Base-by-base conservation (phyloP, 2,888 invertebrate genomes). In the Villa cingulata region DNA sequence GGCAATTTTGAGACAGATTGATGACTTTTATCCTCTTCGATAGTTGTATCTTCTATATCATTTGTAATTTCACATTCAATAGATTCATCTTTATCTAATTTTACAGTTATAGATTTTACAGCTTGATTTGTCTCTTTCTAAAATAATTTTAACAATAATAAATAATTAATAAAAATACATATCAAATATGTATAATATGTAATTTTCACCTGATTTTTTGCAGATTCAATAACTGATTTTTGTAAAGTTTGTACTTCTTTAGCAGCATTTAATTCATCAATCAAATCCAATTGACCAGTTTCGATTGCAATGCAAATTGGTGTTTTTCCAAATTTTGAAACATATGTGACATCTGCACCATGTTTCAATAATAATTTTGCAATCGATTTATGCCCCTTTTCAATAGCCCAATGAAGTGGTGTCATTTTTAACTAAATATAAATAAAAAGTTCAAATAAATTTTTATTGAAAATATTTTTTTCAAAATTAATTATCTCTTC, bases 401-500 rank as follows among this genome's bases (percentile, higher is more conserved):
- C 86, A 38, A 85, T 85, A 7, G 94, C 91, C 94, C 94, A 94
- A 72, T 95, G 94, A 48, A 95, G 73, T 37, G 94, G 89, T 38
- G 92, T 92, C 92, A 88, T 88, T 59, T 78, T 77, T 17, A 88
- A 68, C 86, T 87, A 53, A 41, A 7, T 41, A 19, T n/a, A 15
- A 14, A 36, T 16, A 36, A 16, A 36, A 16, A 36, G 7, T 14
- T 34, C 36, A 41, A 43, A 39, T 17, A 45, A 54, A 19, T 41
- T 44, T 20, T 37, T 7, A 20, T 2, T 29, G n/a, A 40, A 16
- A 34, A 29, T 20, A 19, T 42, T 19, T 42, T 43, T 40, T 34
- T 37, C 19, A n/a, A n/a, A n/a, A n/a, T n/a, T 48, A 37, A 20
- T 32, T 7, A 23, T 42, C 37, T 32, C 27, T 46, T 45, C 41